Percentiles rank a stretch among this genome's conserved stretches.
phyloP scores from a whole-genome alignment of 2,888 invertebrate genomes.

The Zaprionus lineosus region DNA sequence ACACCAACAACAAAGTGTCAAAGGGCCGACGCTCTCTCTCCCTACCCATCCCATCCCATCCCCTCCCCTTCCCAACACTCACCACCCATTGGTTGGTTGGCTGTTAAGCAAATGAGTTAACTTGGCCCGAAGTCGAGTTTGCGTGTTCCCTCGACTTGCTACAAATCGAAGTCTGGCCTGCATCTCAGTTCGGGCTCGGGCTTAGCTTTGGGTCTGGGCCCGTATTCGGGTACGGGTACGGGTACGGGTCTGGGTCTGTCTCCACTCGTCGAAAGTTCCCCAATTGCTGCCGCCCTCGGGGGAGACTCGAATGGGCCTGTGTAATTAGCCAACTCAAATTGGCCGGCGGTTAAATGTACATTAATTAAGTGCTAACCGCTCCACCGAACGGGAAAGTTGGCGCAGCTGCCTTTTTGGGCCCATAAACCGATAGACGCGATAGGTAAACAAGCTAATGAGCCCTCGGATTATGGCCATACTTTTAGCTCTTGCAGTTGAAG shows the following conservation, averaged over 20 bases:
- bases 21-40: too few relatives aligned
- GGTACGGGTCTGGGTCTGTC: too few relatives aligned
- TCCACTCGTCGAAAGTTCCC: constrained; percentile 24
- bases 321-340: constrained; percentile 63
- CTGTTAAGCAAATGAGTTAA: constrained; percentile 68
- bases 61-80: too few relatives aligned
- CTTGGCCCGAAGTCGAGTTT: constrained; percentile 27
- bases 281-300: constrained; percentile 30
- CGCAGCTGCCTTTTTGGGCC: too few relatives aligned
- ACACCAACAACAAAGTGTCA: constrained; percentile 29
- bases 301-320: constrained; percentile 34
- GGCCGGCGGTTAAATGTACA: constrained; percentile 57
- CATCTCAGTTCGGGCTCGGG: too few relatives aligned
- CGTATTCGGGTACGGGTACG: too few relatives aligned
- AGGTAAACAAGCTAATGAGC: constrained; percentile 19
- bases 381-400: constrained; percentile 21
- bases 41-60: too few relatives aligned
- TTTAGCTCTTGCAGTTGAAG: constrained; percentile 5
- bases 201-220: too few relatives aligned
- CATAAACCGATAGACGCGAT: constrained; percentile 6
- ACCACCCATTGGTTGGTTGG: constrained; percentile 55
- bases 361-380: constrained; percentile 67
- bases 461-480: neutral
- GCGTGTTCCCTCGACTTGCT: constrained; percentile 44
- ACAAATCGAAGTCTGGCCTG: too few relatives aligned